Base-by-base conservation (phyloP, 2,888 invertebrate species). In the Drosophila basisetae region DNA sequence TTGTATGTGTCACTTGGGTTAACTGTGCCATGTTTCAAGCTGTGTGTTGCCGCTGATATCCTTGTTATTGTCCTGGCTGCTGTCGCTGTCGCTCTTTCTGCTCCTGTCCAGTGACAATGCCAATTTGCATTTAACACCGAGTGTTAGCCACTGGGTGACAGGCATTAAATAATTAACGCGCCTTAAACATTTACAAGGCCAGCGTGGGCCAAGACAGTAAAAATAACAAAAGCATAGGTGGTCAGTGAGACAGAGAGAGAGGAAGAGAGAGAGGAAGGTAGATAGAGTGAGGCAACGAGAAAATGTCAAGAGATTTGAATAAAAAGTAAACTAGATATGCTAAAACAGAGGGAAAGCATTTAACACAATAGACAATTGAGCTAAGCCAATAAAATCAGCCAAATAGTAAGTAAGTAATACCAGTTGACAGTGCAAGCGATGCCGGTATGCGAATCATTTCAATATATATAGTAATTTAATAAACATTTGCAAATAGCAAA, bases 61-160 rank as follows among this genome's bases (percentile, higher is more conserved):
- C 79, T 79, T 79, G 81, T 69, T 77, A 81, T 79, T 67, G 73
- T 81, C 60, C 62, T 58, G 28, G 73, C 66, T 35, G 37, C 65
- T 61, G 71, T 31, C 43, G 52, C 37, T 56, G 52, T 56, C 61
- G 22, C 30, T 52, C 37, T 35, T 58, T 37, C 39, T 59, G 31
- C 31, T 52, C 39, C 50, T 62, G 68, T 59, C 60, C 81, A 77
- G 77, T 89, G 92, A 91, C 91, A 92, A 91, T 86, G 89, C 86
- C 92, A 92, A 92, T 92, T 92, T 92, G 91, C 92, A 91, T 91
- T 92, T 90, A 83, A 87, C 86, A 88, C 83, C 84, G 84, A 87
- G 93, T 92, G 93, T 92, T 92, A 92, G 93, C 92, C 92, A 92
- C 92, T 85, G 91, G 91, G 92, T 91, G 93, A 93, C 92, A 91